Conservation (phyloP, 1,140 invertebrate species). For the Megalonaias nervosa region DNA sequence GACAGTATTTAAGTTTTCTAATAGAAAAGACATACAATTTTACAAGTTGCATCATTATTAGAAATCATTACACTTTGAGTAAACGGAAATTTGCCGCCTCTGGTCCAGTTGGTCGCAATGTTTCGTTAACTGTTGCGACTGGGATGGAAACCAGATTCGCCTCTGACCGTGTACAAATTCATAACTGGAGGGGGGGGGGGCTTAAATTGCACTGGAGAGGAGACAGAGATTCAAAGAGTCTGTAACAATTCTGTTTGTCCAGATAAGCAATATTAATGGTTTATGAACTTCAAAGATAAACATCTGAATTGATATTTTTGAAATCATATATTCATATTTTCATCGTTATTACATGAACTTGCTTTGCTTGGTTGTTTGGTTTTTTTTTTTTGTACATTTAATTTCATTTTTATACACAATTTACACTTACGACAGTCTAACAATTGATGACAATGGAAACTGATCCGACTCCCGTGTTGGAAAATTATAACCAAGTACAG, state of each 20-base stretch:
- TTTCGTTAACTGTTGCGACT: slow-evolving; percentile 39
- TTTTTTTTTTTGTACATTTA: neutral
- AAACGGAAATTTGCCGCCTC: slow-evolving; percentile 38
- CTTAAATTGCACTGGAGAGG: slow-evolving; percentile 29
- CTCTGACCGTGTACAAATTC: slow-evolving; percentile 35
- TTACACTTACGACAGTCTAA: slow-evolving; percentile 20
- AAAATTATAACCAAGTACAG: slow-evolving; percentile 76
- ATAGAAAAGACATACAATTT: too few species aligned
- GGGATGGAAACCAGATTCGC: slow-evolving; percentile 36
- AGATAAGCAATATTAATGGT: neutral
- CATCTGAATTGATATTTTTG: neutral
- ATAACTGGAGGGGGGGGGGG: slow-evolving; percentile 30
- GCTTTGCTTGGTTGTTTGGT: too few species aligned
- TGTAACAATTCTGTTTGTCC: neutral
- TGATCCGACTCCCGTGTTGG: neutral
- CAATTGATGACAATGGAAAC: slow-evolving; percentile 16
- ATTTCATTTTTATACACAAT: slow-evolving; percentile 3
- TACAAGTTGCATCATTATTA: too few species aligned
- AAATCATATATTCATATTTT: too few species aligned
- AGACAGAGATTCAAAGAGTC: slow-evolving; percentile 24
- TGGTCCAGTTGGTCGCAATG: slow-evolving; percentile 49
- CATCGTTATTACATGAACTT: too few species aligned
- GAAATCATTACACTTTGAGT: neutral
- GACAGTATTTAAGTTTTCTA: too few species aligned
- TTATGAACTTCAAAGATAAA: neutral